These are phyloP conservation scores for Bombus picipes DNA, from an alignment of 1,140 invertebrate species.

Conservation along the genomic window DNA sequence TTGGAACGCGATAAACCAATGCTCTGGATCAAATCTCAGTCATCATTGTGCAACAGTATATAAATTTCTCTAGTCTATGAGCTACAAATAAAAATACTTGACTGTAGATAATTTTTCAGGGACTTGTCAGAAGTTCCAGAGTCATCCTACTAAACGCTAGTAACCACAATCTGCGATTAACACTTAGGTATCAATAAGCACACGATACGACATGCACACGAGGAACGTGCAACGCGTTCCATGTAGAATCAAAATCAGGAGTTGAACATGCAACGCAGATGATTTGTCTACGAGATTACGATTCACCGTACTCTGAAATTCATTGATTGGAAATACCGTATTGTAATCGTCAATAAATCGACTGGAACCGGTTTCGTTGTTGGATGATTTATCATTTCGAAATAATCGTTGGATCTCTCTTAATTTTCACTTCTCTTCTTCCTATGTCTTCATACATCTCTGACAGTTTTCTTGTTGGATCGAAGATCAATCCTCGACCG, in stretches of 20 bases:
- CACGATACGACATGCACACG: not conserved
- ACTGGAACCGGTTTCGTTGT: constrained; percentile 55
- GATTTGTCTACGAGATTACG: too few species aligned
- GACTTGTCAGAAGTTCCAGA: not conserved
- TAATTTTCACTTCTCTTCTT: not conserved
- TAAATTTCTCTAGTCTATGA: not conserved
- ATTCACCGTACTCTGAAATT: constrained; percentile 23
- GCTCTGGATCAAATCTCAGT: not conserved
- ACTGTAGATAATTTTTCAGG: not conserved
- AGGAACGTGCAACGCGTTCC: too few species aligned
- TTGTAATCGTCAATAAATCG: constrained; percentile 30
- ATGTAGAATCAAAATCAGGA: not conserved
- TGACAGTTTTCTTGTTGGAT: too few species aligned
- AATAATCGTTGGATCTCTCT: constrained; percentile 54
- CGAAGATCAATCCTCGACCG: too few species aligned
- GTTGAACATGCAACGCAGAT: not conserved
- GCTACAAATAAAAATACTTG: not conserved
- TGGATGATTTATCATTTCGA: constrained; percentile 59
- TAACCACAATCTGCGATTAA: not conserved
- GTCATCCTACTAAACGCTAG: not conserved
- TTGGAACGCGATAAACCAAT: too few species aligned
- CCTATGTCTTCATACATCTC: too few species aligned
- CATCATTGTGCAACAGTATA: not conserved
- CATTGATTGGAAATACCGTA: constrained; percentile 26
- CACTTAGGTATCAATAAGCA: not conserved